Base-by-base conservation (phyloP, 2,113 vertebrate species). In the Gorsachius goisagi region DNA sequence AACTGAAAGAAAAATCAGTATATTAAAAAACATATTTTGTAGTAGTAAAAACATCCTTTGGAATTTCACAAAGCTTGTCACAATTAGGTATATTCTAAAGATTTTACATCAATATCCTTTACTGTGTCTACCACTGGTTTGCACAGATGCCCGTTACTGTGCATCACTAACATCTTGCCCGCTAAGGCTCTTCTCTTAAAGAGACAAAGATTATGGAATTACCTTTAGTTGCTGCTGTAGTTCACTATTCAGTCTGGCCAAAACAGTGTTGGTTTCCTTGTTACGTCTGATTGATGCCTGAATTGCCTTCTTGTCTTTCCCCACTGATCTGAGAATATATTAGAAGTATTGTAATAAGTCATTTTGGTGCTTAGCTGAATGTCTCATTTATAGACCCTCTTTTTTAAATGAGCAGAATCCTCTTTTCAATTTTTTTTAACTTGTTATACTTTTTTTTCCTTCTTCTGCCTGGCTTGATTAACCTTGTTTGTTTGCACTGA, bases 221-320 rank as follows among this genome's bases (percentile, higher is more conserved):
- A 99, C 99, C 99, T 99, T 99, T 98, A 99, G 97, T 62, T 99
- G 99, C 68, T 99, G 99, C 92, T 99, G 99, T 91, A 99, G 98
- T 98, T 99, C 99, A 98, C 99, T 99, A 95, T 99, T 99, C 86
- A 99, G 97, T 98, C 99, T 98, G 93, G 99, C 99, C 98, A 99
- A 97, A 95, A 99, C 99, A 52, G 99, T 99, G 95, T 99, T 99
- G 12, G 99, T 99, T 98, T 99, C 99, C 93, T 99, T 99, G 97
- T 99, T 99, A 97, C 99, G 99, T 98, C 99, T 99, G 97, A 99
- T 99, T 55, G 99, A 99, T 91, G 99, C 99, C 97, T 99, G 99
- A 97, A 99, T 99, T 39, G 99, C 98, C 97, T 99, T 99, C 97
- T 99, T 99, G 97, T 99, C 99, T 92, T 99, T 99, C 90, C 99